These are phyloP conservation scores for Napeogenes inachia DNA, from an alignment of 2,888 invertebrate genomes.

Conservation along the genomic window DNA sequence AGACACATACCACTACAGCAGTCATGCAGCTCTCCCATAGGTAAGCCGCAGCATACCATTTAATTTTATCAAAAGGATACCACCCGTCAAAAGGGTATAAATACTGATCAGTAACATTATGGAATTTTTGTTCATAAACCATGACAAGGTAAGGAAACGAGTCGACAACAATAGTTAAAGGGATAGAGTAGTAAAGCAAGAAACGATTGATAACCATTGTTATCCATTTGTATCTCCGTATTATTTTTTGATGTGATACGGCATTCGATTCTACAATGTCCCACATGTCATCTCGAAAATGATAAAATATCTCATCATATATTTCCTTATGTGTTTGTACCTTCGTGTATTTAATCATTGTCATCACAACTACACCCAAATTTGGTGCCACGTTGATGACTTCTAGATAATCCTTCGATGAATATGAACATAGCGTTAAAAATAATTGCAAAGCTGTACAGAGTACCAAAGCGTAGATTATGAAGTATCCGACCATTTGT, in stretches of 20 bases:
- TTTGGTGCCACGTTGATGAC: constrained; percentile 60
- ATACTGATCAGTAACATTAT: constrained; percentile 39
- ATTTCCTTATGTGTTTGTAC: constrained; percentile 43
- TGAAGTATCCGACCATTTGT: constrained; percentile 37
- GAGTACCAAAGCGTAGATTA: constrained; percentile 38
- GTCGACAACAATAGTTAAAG: constrained; percentile 45
- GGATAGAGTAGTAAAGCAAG: constrained; percentile 45
- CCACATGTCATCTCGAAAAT: constrained; percentile 52
- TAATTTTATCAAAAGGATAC: constrained; percentile 64
- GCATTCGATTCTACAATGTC: constrained; percentile 39
- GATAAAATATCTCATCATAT: constrained; percentile 47
- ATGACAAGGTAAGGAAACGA: constrained; percentile 58
- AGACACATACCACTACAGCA: constrained; percentile 50
- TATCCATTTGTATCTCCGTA: constrained; percentile 42
- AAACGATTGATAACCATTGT: constrained; percentile 45
- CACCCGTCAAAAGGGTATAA: constrained; percentile 63
- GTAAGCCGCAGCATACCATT: constrained; percentile 56
- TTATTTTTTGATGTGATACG: constrained; percentile 39
- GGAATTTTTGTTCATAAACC: constrained; percentile 44
- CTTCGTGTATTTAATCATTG: constrained; percentile 50
- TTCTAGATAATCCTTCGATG: constrained; percentile 49
- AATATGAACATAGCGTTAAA: constrained; percentile 43
- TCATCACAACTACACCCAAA: constrained; percentile 54
- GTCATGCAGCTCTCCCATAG: constrained; percentile 62
- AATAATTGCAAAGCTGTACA: constrained; percentile 48